phyloP scores from a whole-genome alignment of 2,113 vertebrate genomes.

The Mirounga angustirostris region DNA sequence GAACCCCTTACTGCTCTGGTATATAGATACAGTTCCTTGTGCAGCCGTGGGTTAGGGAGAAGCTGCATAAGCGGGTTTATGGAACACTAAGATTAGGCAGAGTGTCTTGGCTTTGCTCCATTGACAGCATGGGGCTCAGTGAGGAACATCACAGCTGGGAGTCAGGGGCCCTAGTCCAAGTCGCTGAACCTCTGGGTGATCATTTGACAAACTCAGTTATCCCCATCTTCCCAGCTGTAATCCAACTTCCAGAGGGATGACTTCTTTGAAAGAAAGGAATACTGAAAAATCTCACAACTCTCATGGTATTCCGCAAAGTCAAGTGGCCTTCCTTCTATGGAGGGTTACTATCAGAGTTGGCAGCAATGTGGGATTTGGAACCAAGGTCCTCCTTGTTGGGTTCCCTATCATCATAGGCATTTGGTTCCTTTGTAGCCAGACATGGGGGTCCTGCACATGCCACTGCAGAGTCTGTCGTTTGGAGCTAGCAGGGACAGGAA shows the following conservation, averaged over 20 bases:
- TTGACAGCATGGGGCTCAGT: not conserved
- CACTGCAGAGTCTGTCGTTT: not conserved
- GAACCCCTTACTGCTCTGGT: not conserved
- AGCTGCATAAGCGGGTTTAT: not conserved
- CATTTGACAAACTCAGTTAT: not conserved
- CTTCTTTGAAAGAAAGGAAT: conserved; percentile 13
- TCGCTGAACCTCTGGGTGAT: not conserved
- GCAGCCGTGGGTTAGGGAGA: not conserved
- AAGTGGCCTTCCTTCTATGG: not conserved
- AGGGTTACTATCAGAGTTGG: not conserved
- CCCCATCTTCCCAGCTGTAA: not conserved
- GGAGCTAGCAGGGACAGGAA: not conserved
- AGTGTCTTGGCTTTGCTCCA: not conserved
- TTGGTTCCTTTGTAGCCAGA: not conserved
- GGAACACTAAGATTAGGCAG: not conserved
- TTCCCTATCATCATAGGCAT: not conserved
- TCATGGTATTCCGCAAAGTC: not conserved
- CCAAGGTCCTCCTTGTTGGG: not conserved
- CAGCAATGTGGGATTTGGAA: not conserved
- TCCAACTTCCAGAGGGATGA: not conserved
- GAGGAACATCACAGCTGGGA: not conserved
- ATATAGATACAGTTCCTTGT: not conserved
- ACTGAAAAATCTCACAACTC: not conserved
- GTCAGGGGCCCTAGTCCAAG: not conserved
- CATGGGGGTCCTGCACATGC: not conserved